Conservation (phyloP, 2,797 vertebrate genomes). For the Erethizon dorsatum region DNA sequence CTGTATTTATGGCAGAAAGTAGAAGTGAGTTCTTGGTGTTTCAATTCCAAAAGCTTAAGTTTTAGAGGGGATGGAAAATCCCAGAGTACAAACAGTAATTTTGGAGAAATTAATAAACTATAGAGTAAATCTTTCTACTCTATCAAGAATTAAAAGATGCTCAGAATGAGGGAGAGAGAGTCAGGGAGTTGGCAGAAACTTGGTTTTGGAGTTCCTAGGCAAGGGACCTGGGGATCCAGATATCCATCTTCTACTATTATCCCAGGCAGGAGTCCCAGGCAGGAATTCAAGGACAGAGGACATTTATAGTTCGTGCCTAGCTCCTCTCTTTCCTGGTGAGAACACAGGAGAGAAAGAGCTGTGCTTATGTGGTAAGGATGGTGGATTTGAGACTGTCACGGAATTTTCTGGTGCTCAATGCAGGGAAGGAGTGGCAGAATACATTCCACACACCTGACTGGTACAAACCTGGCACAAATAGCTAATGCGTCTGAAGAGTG, state of each 20-base stretch:
- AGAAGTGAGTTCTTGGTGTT: conserved; percentile 9
- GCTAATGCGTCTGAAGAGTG: not conserved
- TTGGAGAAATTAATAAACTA: conserved; percentile 30
- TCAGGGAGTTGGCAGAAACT: not conserved
- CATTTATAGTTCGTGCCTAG: not conserved
- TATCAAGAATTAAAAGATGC: conserved; percentile 2
- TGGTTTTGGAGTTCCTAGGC: not conserved
- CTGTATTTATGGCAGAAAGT: not conserved
- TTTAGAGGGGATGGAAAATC: not conserved
- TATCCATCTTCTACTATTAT: not conserved
- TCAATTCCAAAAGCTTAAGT: conserved; percentile 44
- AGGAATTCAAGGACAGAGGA: not conserved
- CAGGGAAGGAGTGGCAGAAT: not conserved
- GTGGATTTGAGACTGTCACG: not conserved
- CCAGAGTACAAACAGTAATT: conserved; percentile 7
- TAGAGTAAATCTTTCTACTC: not conserved
- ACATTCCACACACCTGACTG: not conserved
- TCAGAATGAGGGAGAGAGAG: not conserved
- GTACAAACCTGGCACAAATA: not conserved
- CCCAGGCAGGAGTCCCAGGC: not conserved
- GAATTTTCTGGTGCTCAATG: not conserved
- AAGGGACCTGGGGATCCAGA: not conserved
- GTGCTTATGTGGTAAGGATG: not conserved
- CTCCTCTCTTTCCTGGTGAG: not conserved
- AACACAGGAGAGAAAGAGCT: not conserved